Base-by-base conservation (phyloP, 2,113 vertebrate species). In the Phainopepla nitens region DNA sequence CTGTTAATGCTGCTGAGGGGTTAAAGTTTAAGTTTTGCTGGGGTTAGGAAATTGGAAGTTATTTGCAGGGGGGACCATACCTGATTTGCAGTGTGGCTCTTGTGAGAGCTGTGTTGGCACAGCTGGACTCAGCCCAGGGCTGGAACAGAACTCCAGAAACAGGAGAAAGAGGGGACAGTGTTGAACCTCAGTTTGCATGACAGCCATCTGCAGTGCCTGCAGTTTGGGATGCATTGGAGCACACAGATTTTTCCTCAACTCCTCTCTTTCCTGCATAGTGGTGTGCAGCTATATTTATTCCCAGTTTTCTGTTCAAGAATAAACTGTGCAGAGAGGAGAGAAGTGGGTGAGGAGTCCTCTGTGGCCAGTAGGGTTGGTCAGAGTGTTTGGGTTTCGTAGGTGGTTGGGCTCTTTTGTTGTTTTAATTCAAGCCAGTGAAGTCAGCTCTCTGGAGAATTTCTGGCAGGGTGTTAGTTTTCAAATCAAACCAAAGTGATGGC, bases 81-180 rank as follows among this genome's bases (percentile, higher is more conserved):
- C 28, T 23, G 19, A 7, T 53, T 21, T 35, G 13, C 31, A 36
- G 15, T 1, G 7, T 60, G 47, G 50, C 7, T 84, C 45, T 9
- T 4, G 39, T 33, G 36, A 62, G 29, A 44, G 39, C n/a, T 62
- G 22, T 27, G 24, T 23, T 65, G 77, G 78, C 31, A 33, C 42
- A 49, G 23, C 15, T 15, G 35, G 24, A 28, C 4, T 66, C 51
- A 82, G 49, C 62, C 3, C 8, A 58, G 68, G 41, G 69, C 89
- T 10, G 13, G 28, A 56, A 8, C 3, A 2, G 53, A 58, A 60
- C 23, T 7, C 5, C 33, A 54, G 15, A 1, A 2, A 9, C 1
- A 44, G 45, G 35, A 47, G 11, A 45, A 31, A 20, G 23, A 11
- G 28, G 31, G 36, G n/a, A 72, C 22, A 31, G 29, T 11, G 5